Percentiles rank a stretch among this genome's conserved stretches.
Evolutionary conservation across 2,888 invertebrate species (phyloP).

Genomic region (Scrobipalpa atriplicella): DNA sequence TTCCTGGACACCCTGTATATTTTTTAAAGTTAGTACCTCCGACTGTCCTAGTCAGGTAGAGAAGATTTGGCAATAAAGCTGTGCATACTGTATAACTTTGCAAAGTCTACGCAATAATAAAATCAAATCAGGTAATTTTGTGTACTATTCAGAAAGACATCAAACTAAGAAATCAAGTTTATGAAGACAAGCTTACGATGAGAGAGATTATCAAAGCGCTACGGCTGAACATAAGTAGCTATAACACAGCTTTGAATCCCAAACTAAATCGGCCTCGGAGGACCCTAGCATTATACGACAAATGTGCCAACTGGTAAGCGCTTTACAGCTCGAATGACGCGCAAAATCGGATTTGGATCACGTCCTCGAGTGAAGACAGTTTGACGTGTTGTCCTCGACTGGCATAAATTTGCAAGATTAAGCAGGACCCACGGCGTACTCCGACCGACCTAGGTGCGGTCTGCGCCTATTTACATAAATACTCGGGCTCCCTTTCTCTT

Average conservation of each 20-base stretch:
- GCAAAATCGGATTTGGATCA: constrained; percentile 78
- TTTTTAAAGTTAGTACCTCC: no score
- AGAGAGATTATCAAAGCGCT: no score
- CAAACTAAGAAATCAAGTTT: no score
- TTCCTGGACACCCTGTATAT: no score
- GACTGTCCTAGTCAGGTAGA: no score
- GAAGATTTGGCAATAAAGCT: no score
- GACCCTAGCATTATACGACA: constrained; percentile 71
- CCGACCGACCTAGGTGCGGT: constrained; percentile 54
- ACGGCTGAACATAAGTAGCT: background rate
- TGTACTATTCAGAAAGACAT: no score
- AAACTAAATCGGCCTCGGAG: constrained; percentile 56
- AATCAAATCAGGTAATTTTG: no score
- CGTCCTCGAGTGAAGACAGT: constrained; percentile 74
- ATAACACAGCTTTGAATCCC: background rate
- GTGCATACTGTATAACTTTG: no score
- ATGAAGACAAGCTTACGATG: no score
- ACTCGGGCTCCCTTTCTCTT: constrained; percentile 54
- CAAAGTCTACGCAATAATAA: no score
- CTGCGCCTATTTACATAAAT: constrained; percentile 70
- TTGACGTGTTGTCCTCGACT: constrained; percentile 77
- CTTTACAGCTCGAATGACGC: constrained; percentile 76
- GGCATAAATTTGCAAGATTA: constrained; percentile 82
- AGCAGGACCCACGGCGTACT: constrained; percentile 54
- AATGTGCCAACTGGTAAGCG: constrained; percentile 77